Evolutionary conservation across 2,113 vertebrate species (phyloP).

Genomic region (Barnardius zonarius): DNA sequence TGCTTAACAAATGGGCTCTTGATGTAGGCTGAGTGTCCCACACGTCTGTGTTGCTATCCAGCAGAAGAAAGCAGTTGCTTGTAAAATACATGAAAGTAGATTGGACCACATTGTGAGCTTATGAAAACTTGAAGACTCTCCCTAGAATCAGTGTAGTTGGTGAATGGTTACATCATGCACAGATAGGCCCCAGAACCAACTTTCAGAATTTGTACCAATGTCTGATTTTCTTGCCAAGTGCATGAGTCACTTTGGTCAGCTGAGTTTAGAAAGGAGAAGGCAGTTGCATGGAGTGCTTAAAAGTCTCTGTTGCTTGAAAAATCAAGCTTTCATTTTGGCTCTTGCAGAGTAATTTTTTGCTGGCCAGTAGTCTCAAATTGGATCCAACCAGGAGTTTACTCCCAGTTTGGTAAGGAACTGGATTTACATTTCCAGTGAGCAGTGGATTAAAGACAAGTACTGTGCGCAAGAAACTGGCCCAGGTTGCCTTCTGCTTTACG

Average conservation of each 20-base stretch:
- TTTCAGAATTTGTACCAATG: neutral
- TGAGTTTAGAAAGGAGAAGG: neutral
- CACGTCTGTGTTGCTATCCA: neutral
- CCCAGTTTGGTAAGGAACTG: neutral
- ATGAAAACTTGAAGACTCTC: neutral
- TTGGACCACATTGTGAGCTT: rapidly evolving
- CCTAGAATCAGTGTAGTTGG: rapidly evolving
- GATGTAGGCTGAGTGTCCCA: neutral
- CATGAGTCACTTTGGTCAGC: neutral
- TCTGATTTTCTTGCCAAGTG: neutral
- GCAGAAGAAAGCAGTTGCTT: neutral
- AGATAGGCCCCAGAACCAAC: rapidly evolving
- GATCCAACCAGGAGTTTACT: neutral
- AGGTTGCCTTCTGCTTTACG: neutral
- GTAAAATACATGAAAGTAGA: rapidly evolving
- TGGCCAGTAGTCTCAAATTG: neutral
- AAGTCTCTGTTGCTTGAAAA: neutral
- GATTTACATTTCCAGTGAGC: neutral
- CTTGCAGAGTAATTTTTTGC: neutral
- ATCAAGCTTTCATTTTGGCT: neutral
- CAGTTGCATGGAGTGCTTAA: neutral
- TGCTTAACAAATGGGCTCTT: neutral
- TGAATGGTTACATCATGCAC: neutral
- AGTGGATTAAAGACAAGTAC: neutral
- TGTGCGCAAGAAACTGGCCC: neutral